phyloP scores from a whole-genome alignment of 2,113 vertebrate genomes.

The Poecilia latipinna region DNA sequence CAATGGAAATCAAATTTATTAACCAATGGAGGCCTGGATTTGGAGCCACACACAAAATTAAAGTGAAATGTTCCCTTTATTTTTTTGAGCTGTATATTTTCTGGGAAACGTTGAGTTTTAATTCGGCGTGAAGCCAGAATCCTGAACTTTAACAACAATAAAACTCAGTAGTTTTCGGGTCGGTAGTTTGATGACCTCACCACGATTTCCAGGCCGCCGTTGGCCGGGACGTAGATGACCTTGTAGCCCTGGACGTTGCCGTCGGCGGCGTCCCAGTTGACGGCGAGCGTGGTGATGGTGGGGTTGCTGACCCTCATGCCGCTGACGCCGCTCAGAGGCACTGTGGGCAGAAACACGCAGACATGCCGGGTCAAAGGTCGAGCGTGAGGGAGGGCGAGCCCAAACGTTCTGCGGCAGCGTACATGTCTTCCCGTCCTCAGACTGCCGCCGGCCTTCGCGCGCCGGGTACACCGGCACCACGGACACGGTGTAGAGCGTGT shows the following conservation, averaged over 20 bases:
- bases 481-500: constrained; percentile 89
- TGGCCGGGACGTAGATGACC: constrained; percentile 84
- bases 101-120: too few relatives aligned
- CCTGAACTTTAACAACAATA: too few relatives aligned
- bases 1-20: too few relatives aligned
- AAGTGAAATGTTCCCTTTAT: too few relatives aligned
- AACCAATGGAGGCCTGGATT: too few relatives aligned
- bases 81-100: too few relatives aligned
- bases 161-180: too few relatives aligned
- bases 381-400: too few relatives aligned
- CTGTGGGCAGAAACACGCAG: constrained; percentile 34
- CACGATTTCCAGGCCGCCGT: constrained; percentile 86
- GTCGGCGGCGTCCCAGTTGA: constrained; percentile 91
- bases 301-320: constrained; percentile 88
- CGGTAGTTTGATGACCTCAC: constrained; percentile 65
- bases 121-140: too few relatives aligned
- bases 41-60: too few relatives aligned
- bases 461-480: constrained; percentile 87
- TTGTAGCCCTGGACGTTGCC: constrained; percentile 95
- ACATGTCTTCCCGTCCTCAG: constrained; percentile 93
- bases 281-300: constrained; percentile 89
- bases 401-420: constrained; percentile 30
- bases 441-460: constrained; percentile 89
- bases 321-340: constrained; percentile 76
- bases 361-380: background rate